Base-by-base conservation (phyloP, 1,140 invertebrate genomes). In the Bombus pyrosoma region DNA sequence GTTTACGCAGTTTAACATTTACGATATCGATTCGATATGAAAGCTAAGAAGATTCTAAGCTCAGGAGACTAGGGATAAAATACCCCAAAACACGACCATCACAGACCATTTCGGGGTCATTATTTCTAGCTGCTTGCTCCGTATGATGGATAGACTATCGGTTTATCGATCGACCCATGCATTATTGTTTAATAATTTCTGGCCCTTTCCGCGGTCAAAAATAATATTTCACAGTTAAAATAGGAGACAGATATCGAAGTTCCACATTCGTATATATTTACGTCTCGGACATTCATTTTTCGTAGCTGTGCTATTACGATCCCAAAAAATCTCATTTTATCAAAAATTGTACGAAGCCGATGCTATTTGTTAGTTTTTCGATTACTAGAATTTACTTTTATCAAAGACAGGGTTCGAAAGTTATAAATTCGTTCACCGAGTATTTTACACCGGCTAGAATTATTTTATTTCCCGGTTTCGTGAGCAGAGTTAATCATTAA, bases 131-230 rank as follows among this genome's bases (percentile, higher is more conserved):
- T 73, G 64, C 13, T 43, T 15, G 53, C 62, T 74, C 3, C 18
- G 32, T 64, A 68, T 77, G 64, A 57, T 59, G 74, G 73, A 72
- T 37, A 57, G 43, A 78, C 53, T 39, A 77, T 78, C 59, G 74
- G 83, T 78, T 78, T 86, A 89, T 89, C 87, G 87, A 89, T 12
- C 78, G 87, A 86, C 87, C 87, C 72, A 88, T 88, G 73, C 62
- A 69, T 89, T 89, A 86, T 79, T 79, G 43, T 88, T 89, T 89
- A 80, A 88, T 37, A 68, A 85, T 62, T 88, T 78, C 41, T 64
- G 59, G 53, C 64, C 82, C 81, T 88, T 6, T 47, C n/a, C 22
- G 59, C 10, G 78, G 32, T 78, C 78, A 41, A 89, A 86, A 89
- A 88, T 86, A 79, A 53, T 22, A 39, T 34, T 13, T 8, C 1